Evolutionary conservation across 2,113 vertebrate genomes (phyloP).

Genomic region (Crotalus horridus): DNA sequence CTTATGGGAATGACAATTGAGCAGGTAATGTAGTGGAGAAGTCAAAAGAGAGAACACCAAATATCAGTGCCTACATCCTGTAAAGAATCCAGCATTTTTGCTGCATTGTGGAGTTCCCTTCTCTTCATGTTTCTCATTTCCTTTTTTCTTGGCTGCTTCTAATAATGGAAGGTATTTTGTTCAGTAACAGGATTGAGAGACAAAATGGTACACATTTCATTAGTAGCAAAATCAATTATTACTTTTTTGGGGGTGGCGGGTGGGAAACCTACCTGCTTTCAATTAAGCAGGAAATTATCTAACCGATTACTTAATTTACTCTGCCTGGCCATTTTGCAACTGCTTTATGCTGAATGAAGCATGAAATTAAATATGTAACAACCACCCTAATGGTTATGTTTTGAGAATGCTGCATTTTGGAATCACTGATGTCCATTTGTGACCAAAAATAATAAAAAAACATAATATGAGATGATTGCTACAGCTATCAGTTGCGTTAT

Average conservation of each 20-base stretch:
- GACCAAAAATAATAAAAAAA: slow-evolving; percentile 59
- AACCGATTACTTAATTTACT: slow-evolving; percentile 77
- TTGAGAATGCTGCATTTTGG: slow-evolving; percentile 59
- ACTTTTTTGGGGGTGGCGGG: slow-evolving; percentile 55
- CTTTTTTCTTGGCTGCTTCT: slow-evolving; percentile 28
- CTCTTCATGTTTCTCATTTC: slow-evolving; percentile 1
- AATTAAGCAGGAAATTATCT: slow-evolving; percentile 82
- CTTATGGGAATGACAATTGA: not conserved
- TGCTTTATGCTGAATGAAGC: slow-evolving; percentile 80
- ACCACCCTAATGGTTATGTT: slow-evolving; percentile 71
- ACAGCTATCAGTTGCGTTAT: slow-evolving; percentile 44
- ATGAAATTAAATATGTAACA: slow-evolving; percentile 83
- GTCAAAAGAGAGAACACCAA: not conserved
- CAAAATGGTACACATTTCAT: slow-evolving; percentile 59
- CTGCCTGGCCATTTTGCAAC: slow-evolving; percentile 72
- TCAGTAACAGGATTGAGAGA: slow-evolving; percentile 54
- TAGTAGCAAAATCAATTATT: slow-evolving; percentile 77
- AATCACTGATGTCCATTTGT: slow-evolving; percentile 51
- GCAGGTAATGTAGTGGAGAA: not conserved
- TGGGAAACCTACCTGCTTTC: slow-evolving; percentile 73
- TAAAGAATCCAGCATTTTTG: not conserved
- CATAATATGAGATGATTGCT: slow-evolving; percentile 53
- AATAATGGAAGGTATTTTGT: slow-evolving; percentile 52
- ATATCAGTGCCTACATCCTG: not conserved
- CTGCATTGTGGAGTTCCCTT: not conserved